Percentiles rank a stretch among this genome's conserved stretches.
Evolutionary conservation across 2,113 vertebrate species (phyloP).

Genomic region (Balaeniceps rex): DNA sequence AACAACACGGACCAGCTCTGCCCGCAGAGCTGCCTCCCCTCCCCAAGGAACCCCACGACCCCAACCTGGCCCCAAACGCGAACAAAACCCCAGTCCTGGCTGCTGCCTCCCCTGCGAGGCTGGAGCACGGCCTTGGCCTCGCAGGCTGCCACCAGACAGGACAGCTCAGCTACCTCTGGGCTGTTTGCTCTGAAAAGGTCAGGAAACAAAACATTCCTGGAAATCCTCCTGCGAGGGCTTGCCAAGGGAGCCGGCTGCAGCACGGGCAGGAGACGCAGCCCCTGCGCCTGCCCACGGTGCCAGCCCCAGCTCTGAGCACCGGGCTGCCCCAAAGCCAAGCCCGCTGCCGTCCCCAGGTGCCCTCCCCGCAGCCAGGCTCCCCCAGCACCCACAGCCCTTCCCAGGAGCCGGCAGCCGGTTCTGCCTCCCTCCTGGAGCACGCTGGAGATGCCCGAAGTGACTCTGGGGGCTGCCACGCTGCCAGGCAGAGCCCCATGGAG

Average conservation of each 20-base stretch:
- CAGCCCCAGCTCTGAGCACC: not conserved
- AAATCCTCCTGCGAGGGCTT: not conserved
- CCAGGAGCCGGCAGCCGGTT: not conserved
- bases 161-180: not conserved
- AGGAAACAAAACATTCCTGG: not conserved
- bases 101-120: not conserved
- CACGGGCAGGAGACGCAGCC: not conserved
- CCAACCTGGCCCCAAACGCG: rapidly evolving
- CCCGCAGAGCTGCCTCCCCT: not conserved
- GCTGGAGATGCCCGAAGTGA: not conserved
- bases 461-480: not conserved
- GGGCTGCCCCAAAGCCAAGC: not conserved
- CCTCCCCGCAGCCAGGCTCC: not conserved
- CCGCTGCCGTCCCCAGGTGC: not conserved
- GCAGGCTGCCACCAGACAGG: not conserved
- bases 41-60: not conserved
- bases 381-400: not conserved
- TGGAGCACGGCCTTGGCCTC: not conserved
- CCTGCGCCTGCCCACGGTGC: not conserved
- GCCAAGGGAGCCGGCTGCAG: not conserved
- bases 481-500: too few species aligned
- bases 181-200: not conserved
- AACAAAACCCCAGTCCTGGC: not conserved
- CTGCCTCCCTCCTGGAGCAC: not conserved
- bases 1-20: not conserved